Evolutionary conservation across 64 coral and sea anemone genomes (phyloP), one percentile per base, ranked within the genome.

Genomic region (Montipora sp.): DNA sequence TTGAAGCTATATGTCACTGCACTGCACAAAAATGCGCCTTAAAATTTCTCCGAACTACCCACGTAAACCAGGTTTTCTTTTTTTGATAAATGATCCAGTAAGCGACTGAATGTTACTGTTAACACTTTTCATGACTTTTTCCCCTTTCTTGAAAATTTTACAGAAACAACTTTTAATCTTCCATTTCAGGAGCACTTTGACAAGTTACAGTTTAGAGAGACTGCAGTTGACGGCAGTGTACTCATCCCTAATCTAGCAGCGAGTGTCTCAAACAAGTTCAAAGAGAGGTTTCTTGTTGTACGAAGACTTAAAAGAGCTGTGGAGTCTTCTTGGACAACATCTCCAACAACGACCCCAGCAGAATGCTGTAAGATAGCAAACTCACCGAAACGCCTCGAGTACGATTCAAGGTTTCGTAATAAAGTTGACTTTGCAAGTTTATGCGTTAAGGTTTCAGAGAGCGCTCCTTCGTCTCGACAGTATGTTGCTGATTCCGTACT

Each of bases 341-440:
- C 67, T 48, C 57, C 69, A 4, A 5, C 73, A 43, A 24, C 59
- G 15, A 48, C 5, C 27, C 59, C 53, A 48, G 47, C 75, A 50
- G 73, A 93, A 79, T 93, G 91, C 83, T 93, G 91, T 57, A 57
- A 80, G 3, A 13, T 79, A 6, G 15, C 48, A 18, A 2, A 53
- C 19, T 48, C 45, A 69, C 2, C 11, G n/a, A 27, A 27, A 27
- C 50, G 23, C 59, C 5, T 23, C 19, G 58, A 87, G 65, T 87
- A 87, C 75, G 91, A 93, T 73, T 93, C 83, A 21, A 75, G 91
- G 53, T 93, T 93, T 80, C 71, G 75, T 2, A 45, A 75, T 3
- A 87, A 88, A 79, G 75, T 93, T 47, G 75, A 78, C 67, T 11
- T 79, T 8, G 12, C 19, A 44, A 8, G 47, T 15, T 7, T 80